Evolutionary conservation across 2,113 vertebrate genomes (phyloP).

Genomic region (Taurulus bubalis): DNA sequence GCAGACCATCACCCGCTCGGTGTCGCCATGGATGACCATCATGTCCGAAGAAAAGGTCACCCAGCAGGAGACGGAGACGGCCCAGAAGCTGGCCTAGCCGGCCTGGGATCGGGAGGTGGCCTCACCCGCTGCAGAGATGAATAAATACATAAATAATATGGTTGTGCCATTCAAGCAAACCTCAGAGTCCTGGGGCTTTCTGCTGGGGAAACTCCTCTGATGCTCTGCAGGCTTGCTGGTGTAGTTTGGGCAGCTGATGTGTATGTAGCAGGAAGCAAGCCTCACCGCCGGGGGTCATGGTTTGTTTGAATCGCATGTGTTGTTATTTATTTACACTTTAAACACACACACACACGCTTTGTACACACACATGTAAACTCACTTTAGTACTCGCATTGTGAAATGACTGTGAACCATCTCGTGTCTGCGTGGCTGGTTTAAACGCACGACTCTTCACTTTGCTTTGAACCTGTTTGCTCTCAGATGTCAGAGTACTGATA

Average conservation of each 20-base stretch:
- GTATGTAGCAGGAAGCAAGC: conserved; percentile 47
- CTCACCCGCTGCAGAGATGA: conserved; percentile 33
- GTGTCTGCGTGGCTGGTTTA: conserved; percentile 69
- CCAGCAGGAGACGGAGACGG: conserved; percentile 93
- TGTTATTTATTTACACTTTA: conserved; percentile 72
- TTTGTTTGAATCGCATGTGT: conserved; percentile 76
- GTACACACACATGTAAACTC: conserved; percentile 25
- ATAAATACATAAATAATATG: conserved; percentile 56
- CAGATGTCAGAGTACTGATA: conserved; percentile 32
- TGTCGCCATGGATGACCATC: conserved; percentile 95
- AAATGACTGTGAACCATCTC: conserved; percentile 70
- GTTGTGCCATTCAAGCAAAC: conserved; percentile 78
- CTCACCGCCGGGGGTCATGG: conserved; percentile 36
- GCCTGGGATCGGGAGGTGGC: conserved; percentile 57
- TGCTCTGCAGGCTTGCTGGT: conserved; percentile 57
- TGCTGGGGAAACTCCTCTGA: conserved; percentile 45
- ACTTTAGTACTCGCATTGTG: conserved; percentile 75
- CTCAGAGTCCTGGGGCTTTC: conserved; percentile 54
- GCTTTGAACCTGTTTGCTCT: conserved; percentile 46
- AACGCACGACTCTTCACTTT: conserved; percentile 57
- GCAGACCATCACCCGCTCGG: conserved; percentile 93
- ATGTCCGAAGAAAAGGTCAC: conserved; percentile 95
- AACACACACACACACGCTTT: conserved; percentile 17
- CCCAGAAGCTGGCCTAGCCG: conserved; percentile 93
- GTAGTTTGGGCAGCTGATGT: conserved; percentile 52